A percentile compares a stretch with the other conserved stretches of the same genome.
These are phyloP conservation scores for Schizopygopsis malacanthus DNA, from an alignment of 2,797 vertebrate species.

Conservation along the genomic window DNA sequence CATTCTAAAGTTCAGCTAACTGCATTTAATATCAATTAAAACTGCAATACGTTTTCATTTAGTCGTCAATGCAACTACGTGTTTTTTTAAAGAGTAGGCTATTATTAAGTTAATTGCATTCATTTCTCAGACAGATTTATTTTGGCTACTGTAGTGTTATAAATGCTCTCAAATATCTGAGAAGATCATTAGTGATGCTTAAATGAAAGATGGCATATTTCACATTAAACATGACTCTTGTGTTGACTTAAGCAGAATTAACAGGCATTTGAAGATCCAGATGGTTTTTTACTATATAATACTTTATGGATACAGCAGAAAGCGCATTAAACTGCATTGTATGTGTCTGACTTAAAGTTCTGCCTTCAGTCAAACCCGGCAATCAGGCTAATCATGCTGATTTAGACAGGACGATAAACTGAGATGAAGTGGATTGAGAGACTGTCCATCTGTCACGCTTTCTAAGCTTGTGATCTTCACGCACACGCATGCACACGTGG, in stretches of 20 bases:
- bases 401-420: conserved; percentile 46
- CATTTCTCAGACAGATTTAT: background rate
- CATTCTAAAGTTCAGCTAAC: background rate
- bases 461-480: conserved; percentile 37
- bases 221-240: background rate
- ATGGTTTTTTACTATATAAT: background rate
- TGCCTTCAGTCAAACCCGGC: background rate
- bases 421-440: conserved; percentile 40
- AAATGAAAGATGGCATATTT: background rate
- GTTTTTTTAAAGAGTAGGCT: background rate
- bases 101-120: background rate
- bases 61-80: background rate
- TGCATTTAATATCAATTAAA: background rate
- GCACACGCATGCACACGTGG: background rate
- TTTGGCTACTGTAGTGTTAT: background rate
- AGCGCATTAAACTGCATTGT: background rate
- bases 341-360: conserved; percentile 6
- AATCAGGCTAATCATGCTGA: conserved; percentile 42
- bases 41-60: background rate
- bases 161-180: background rate
- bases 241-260: background rate
- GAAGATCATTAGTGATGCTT: background rate
- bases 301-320: background rate
- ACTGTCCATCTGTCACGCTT: conserved; percentile 44
- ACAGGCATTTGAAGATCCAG: conserved; percentile 22